phyloP scores from a whole-genome alignment of 2,888 invertebrate genomes.

The Scrobipalpa costella region DNA sequence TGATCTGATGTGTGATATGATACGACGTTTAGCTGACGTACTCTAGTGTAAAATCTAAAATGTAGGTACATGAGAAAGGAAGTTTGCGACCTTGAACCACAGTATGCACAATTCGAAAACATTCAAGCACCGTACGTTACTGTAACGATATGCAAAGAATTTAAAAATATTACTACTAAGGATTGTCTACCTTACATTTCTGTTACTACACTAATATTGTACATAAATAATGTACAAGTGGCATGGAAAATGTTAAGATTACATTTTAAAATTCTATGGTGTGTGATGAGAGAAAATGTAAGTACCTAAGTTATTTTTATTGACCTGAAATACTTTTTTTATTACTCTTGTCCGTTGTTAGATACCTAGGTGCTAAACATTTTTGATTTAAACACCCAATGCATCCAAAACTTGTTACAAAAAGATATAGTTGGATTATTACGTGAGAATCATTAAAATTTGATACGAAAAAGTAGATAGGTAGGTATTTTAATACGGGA shows the following conservation, averaged over 20 bases:
- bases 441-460: constrained; percentile 63
- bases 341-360: constrained; percentile 13
- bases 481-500: constrained; percentile 78
- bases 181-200: not conserved
- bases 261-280: not conserved
- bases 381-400: constrained; percentile 47
- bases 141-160: constrained; percentile 37
- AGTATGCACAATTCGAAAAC: constrained; percentile 59
- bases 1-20: constrained; percentile 64
- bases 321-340: not conserved
- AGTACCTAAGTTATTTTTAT: not conserved
- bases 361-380: constrained; percentile 43
- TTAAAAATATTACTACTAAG: constrained; percentile 15
- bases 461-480: constrained; percentile 78
- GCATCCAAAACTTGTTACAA: constrained; percentile 55
- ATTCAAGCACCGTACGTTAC: constrained; percentile 41
- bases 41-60: constrained; percentile 35
- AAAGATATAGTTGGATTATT: constrained; percentile 48
- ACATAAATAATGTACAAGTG: not conserved
- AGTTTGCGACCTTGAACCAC: constrained; percentile 62
- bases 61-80: constrained; percentile 59
- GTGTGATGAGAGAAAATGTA: not conserved
- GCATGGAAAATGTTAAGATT: not conserved
- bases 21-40: constrained; percentile 48
- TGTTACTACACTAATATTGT: not conserved